Percentiles rank a stretch among this genome's conserved stretches.
Evolutionary conservation across 2,113 vertebrate species (phyloP).

Genomic region (Lepisosteus osseus): DNA sequence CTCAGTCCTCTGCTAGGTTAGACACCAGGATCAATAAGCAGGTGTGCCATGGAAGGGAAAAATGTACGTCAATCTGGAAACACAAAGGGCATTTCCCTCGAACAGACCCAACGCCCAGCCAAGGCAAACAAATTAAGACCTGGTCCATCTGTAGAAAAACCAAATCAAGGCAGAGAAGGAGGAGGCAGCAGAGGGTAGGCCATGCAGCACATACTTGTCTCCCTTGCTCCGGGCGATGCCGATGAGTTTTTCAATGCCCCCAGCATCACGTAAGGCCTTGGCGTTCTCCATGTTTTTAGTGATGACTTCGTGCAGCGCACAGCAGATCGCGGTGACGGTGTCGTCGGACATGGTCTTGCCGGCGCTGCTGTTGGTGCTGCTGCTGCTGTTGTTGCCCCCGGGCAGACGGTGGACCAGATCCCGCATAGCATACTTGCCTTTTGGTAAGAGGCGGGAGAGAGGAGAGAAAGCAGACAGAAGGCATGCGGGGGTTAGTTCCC

Average conservation of each 20-base stretch:
- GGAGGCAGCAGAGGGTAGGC: background rate
- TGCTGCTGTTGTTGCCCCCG: constrained; percentile 78
- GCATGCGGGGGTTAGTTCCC: background rate
- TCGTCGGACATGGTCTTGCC: constrained; percentile 97
- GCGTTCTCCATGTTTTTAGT: constrained; percentile 99
- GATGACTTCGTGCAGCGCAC: constrained; percentile 96
- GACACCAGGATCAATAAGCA: too few species aligned
- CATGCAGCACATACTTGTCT: constrained; percentile 84
- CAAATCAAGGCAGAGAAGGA: background rate
- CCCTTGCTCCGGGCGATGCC: constrained; percentile 98
- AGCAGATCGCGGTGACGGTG: constrained; percentile 95
- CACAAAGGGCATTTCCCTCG: too few species aligned
- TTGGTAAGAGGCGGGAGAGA: constrained; percentile 12
- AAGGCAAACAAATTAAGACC: too few species aligned
- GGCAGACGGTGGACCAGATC: constrained; percentile 95
- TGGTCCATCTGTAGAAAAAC: too few species aligned
- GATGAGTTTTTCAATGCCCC: constrained; percentile 95
- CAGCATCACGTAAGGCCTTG: constrained; percentile 95
- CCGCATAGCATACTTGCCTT: constrained; percentile 97
- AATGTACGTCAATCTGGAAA: too few species aligned
- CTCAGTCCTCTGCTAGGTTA: too few species aligned
- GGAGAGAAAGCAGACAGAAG: constrained; percentile 26
- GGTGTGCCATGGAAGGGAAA: too few species aligned
- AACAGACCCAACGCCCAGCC: too few species aligned
- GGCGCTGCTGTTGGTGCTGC: constrained; percentile 59